Conservation (phyloP, 2,113 vertebrate species). For the Rhabdomys dilectus region DNA sequence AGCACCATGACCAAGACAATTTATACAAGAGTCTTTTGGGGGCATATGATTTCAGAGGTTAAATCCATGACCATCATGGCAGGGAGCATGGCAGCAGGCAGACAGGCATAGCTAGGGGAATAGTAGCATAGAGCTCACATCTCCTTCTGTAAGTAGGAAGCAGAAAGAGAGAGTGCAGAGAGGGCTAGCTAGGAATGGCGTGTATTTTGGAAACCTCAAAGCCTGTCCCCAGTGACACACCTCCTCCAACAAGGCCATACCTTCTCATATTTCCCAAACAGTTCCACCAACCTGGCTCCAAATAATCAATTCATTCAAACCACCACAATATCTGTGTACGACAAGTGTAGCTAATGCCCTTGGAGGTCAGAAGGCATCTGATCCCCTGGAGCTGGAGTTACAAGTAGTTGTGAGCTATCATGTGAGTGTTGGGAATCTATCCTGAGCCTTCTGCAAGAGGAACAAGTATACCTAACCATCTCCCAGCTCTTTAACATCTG, state of each 20-base stretch:
- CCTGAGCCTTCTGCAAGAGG: background rate
- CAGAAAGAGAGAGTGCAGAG: background rate
- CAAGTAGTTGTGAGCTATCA: background rate
- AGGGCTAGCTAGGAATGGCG: background rate
- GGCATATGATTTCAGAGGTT: background rate
- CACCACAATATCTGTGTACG: background rate
- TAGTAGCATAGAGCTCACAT: background rate
- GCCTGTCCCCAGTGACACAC: background rate
- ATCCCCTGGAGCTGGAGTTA: background rate
- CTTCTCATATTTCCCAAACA: background rate
- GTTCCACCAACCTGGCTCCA: background rate
- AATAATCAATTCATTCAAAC: background rate
- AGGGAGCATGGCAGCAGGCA: background rate
- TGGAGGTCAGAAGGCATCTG: background rate
- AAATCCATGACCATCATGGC: background rate
- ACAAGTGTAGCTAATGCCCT: background rate
- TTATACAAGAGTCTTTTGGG: background rate
- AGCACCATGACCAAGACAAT: background rate
- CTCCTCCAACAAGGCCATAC: background rate
- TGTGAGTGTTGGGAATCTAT: background rate
- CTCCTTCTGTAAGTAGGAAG: background rate
- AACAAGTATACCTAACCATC: background rate
- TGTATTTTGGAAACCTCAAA: background rate
- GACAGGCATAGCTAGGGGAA: background rate
- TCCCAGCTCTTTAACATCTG: background rate